Base-by-base conservation (phyloP, 2,113 vertebrate genomes). In the Melospiza georgiana region DNA sequence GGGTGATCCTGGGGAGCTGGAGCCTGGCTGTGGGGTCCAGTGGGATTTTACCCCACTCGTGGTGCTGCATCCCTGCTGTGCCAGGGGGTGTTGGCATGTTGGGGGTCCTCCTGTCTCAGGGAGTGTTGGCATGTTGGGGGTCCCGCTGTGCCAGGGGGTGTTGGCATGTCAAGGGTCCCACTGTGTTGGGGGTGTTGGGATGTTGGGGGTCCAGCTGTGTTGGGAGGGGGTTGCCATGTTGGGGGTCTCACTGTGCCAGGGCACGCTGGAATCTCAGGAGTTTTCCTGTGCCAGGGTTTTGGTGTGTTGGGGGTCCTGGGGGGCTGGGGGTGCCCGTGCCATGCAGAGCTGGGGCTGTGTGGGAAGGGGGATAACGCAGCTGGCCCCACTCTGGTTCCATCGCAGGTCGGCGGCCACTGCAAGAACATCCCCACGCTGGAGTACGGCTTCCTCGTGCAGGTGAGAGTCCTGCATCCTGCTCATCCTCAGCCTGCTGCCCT, bases 381-480 rank as follows among this genome's bases (percentile, higher is more conserved):
- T 41, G 66, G 67, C 41, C 52, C 72, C 2, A 3, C 93, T 79
- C 89, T 1, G 78, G 90, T 98, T 97, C 94, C 95, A 79, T 97
- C 95, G 62, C 98, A 99, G 99, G 99, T 99, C 48, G 99, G 99
- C 25, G 99, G 99, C 88, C 99, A 99, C 97, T 99, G 99, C 98
- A 99, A 99, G 98, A 99, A 99, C 92, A 98, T 99, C 95, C 99
- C 99, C 67, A 99, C 99, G 25, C 97, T 99, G 98, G 99, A 99
- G 96, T 99, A 99, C 16, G 99, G 99, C 96, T 99, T 99, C 97
- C 98, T 99, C 31, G 99, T 99, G 87, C 99, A 99, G 99, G 99
- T 99, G 97, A 90, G 89, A 11, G 39, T 7, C 73, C 84, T 17
- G 25, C 37, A 21, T 22, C 54, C 33, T 7, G 0, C 77, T 35